Percentiles rank a stretch among this genome's conserved stretches.
phyloP scores from a whole-genome alignment of 2,113 vertebrate species.

The Hippolais icterina region DNA sequence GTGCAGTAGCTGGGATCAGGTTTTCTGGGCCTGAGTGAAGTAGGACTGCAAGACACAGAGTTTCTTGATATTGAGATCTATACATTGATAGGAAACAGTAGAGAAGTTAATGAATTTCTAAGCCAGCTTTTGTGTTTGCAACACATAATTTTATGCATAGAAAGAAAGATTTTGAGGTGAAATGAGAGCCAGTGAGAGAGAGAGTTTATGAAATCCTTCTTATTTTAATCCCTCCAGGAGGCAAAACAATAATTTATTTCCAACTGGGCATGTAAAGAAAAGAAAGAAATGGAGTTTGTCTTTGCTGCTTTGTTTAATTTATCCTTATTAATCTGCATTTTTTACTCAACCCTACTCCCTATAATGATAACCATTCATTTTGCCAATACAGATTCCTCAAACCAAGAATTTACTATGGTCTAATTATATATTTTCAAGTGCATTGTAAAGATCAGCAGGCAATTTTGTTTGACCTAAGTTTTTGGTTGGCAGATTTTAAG shows the following conservation, averaged over 20 bases:
- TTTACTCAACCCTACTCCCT: background rate
- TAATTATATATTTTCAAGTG: conserved; percentile 25
- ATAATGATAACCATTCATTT: conserved; percentile 25
- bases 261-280: conserved; percentile 27
- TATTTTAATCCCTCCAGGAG: conserved; percentile 59
- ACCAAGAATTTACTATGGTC: background rate
- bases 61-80: background rate
- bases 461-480: background rate
- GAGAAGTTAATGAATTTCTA: conserved; percentile 31
- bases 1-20: background rate
- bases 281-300: conserved; percentile 19
- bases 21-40: background rate
- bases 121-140: background rate
- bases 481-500: background rate
- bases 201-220: conserved; percentile 49
- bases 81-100: background rate
- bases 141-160: background rate
- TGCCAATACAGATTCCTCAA: background rate
- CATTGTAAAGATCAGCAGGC: background rate
- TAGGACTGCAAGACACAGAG: background rate
- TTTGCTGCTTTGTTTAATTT: conserved; percentile 38
- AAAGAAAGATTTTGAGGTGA: conserved; percentile 5
- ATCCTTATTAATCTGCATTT: conserved; percentile 8
- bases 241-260: conserved; percentile 56
- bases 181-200: background rate